Conservation (phyloP, 2,888 invertebrate genomes). For the Tetropium fuscum region DNA sequence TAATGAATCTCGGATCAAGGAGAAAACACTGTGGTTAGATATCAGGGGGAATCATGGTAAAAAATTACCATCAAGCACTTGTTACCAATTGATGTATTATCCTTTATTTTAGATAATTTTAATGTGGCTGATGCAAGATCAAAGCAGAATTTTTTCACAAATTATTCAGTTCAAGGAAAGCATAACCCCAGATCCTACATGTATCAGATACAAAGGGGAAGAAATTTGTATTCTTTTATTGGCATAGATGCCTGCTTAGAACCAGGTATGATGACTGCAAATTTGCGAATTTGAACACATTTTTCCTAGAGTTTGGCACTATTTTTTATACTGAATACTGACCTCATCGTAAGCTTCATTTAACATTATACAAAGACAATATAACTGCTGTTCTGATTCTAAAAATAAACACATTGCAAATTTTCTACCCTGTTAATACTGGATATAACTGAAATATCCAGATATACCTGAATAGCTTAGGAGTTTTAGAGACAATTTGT, state of each 20-base stretch:
- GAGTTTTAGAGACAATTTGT: too few species aligned
- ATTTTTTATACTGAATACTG: too few species aligned
- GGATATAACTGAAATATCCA: too few species aligned
- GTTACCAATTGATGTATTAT: neutral
- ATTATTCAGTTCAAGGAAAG: constrained; percentile 84
- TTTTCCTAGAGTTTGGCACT: too few species aligned
- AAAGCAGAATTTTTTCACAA: constrained; percentile 79
- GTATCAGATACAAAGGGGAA: constrained; percentile 71
- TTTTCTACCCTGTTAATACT: too few species aligned
- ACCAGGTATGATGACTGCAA: constrained; percentile 73
- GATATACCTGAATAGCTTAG: too few species aligned
- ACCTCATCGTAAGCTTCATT: too few species aligned
- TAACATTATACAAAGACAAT: too few species aligned
- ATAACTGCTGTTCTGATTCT: too few species aligned
- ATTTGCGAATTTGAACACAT: too few species aligned
- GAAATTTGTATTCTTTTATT: constrained; percentile 81
- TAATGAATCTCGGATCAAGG: constrained; percentile 73
- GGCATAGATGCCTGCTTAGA: constrained; percentile 89
- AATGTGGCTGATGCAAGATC: constrained; percentile 79
- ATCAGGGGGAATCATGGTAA: constrained; percentile 93
- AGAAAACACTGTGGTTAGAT: constrained; percentile 86
- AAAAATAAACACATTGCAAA: too few species aligned
- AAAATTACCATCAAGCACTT: constrained; percentile 32
- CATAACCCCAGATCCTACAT: constrained; percentile 79
- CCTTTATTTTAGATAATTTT: constrained; percentile 82